phyloP scores from a whole-genome alignment of 2,797 vertebrate genomes.

The Eidolon dupreanum region DNA sequence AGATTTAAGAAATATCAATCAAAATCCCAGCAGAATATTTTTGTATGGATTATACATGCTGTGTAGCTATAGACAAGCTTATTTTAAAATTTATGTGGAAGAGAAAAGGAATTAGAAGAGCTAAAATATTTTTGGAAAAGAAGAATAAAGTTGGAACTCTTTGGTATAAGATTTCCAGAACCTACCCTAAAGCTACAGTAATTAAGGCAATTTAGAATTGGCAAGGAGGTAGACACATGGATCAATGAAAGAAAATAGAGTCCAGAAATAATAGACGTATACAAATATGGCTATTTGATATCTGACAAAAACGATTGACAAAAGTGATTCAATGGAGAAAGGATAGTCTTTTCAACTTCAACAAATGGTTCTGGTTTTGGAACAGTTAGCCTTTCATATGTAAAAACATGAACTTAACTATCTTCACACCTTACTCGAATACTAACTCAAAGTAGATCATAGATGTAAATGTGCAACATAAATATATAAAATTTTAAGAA shows the following conservation, averaged over 20 bases:
- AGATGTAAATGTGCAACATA: background rate
- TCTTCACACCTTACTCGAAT: background rate
- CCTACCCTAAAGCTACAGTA: background rate
- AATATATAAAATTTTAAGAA: background rate
- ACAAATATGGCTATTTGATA: background rate
- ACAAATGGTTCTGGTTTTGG: background rate
- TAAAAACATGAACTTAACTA: background rate
- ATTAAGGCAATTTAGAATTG: background rate
- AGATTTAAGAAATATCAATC: background rate
- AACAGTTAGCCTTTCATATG: background rate
- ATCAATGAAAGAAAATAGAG: background rate
- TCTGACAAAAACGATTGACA: background rate
- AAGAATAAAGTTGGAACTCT: constrained; percentile 8
- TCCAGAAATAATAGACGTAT: background rate
- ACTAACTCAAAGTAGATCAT: background rate
- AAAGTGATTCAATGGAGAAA: background rate
- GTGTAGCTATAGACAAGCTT: background rate
- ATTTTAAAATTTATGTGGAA: background rate
- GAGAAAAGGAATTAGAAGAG: background rate
- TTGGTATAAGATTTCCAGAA: background rate
- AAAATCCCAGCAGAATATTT: background rate
- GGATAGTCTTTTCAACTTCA: background rate
- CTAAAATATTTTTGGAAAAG: background rate
- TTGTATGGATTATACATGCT: background rate
- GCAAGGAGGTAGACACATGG: background rate